Conservation (phyloP, 2,888 invertebrate genomes). For the Ophion costatus region DNA sequence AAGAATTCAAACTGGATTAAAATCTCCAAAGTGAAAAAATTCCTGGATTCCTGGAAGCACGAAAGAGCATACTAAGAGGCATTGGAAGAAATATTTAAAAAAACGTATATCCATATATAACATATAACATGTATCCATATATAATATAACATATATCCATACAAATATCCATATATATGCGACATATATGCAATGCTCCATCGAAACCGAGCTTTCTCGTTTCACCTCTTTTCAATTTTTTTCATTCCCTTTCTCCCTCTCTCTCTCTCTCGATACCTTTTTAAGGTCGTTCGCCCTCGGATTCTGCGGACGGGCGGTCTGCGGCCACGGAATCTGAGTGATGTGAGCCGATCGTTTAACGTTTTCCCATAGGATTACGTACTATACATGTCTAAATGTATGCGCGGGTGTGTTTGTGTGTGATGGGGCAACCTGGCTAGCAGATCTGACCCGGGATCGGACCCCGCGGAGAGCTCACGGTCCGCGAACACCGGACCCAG, state of each 20-base stretch:
- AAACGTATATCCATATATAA: no score
- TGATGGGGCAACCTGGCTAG: conserved; percentile 55
- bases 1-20: no score
- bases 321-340: conserved; percentile 78
- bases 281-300: conserved; percentile 34
- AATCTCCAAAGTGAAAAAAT: no score
- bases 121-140: no score
- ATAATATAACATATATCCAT: no score
- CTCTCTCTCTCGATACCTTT: neutral
- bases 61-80: no score
- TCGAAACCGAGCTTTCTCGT: neutral
- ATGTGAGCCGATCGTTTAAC: conserved; percentile 83
- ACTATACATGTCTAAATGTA: conserved; percentile 36
- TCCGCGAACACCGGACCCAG: conserved; percentile 75
- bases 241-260: neutral
- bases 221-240: conserved; percentile 20
- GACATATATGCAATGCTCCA: neutral
- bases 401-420: conserved; percentile 9
- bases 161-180: no score
- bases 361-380: conserved; percentile 81
- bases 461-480: conserved; percentile 75
- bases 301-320: conserved; percentile 41
- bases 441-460: conserved; percentile 83
- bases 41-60: no score
- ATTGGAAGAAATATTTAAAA: no score